Evolutionary conservation across 1,140 invertebrate species (phyloP), one percentile per base, ranked within the genome.

Genomic region (Polyergus mexicanus): DNA sequence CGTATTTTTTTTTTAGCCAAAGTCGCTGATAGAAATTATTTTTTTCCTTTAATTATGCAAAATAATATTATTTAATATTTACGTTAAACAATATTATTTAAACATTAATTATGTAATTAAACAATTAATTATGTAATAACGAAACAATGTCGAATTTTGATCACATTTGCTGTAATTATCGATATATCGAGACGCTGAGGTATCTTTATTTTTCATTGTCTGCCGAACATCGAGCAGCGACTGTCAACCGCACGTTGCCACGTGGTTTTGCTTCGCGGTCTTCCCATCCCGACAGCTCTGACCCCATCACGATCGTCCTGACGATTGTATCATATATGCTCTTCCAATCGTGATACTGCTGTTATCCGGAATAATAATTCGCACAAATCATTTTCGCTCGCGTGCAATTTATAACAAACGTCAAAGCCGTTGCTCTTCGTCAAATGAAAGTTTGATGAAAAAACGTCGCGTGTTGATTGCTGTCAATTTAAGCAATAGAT

Each of bases 401-500:
- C 65, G 35, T 58, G 32, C 65, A 56, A 58, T 69, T 32, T 68
- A 28, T 5, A 10, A 22, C 28, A 6, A 32, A 22, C n/a, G 41
- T 44, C 47, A 25, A 56, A 16, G 16, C 0, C 35, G 19, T 6
- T 6, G 4, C 38, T 32, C 71, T 32, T n/a, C 19, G 41, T 41
- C 58, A 28, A 41, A 44, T 16, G 6, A 2, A 51, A 76, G 44
- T 22, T 83, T 25, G 25, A 13, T 22, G 2, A 5, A 35, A n/a
- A 10, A n/a, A 8, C 25, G 16, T 38, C 58, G 13, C 22, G 22
- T 44, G 22, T 32, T 19, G 58, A 77, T 84, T 84, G 72, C 6
- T 16, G 35, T 54, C 72, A 84, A 84, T 84, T 51, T 44, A 44
- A n/a, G 35, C 51, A 62, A 84, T 84, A 74, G 68, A 7, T 38